phyloP scores from a whole-genome alignment of 2,797 vertebrate species.

The Premnoplex brunnescens region DNA sequence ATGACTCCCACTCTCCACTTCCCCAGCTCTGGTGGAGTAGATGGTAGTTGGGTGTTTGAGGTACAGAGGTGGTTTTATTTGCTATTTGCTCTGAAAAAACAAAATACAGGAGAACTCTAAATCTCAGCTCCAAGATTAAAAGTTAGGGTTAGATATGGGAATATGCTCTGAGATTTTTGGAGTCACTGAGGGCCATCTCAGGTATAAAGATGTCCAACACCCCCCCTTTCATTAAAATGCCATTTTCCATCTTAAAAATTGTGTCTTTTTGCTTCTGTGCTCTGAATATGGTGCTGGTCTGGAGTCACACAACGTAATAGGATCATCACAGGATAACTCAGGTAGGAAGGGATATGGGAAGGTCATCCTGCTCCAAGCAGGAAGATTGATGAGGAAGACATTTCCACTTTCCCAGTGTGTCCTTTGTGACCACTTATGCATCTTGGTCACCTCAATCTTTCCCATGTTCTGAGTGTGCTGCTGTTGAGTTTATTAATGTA shows the following conservation, averaged over 20 bases:
- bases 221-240: background rate
- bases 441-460: background rate
- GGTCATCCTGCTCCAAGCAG: background rate
- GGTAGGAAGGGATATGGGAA: rapidly evolving
- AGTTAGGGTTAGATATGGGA: background rate
- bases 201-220: background rate
- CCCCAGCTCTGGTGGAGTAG: background rate
- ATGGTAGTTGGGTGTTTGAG: background rate
- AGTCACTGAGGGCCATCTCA: background rate
- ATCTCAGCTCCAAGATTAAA: background rate
- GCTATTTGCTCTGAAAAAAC: background rate
- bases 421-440: background rate
- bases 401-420: background rate
- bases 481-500: background rate
- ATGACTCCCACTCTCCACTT: background rate
- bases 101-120: background rate
- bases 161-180: background rate
- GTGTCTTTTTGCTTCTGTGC: background rate
- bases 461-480: background rate
- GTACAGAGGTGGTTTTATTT: background rate
- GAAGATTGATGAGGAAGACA: background rate
- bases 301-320: background rate
- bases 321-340: background rate
- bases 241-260: background rate
- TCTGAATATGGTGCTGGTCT: background rate